Evolutionary conservation across 2,888 invertebrate species (phyloP).

Genomic region (Uropetala carovei): DNA sequence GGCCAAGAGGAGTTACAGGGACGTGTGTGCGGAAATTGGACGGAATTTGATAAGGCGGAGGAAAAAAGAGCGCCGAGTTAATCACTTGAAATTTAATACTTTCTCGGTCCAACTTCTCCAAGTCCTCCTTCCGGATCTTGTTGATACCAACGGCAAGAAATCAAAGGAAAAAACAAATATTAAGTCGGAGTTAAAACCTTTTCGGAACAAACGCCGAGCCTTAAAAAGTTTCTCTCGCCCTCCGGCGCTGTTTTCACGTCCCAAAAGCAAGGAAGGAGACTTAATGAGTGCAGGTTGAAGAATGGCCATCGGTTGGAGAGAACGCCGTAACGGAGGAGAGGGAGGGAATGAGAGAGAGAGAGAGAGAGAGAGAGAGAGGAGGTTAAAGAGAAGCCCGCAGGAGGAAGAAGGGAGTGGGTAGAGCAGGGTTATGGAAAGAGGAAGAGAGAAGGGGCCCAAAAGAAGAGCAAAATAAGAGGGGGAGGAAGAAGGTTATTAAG

Average conservation of each 20-base stretch:
- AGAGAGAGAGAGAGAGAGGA: background rate
- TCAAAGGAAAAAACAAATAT: constrained; percentile 44
- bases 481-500: too few relatives aligned
- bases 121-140: background rate
- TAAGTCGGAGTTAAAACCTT: background rate
- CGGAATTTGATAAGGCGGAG: background rate
- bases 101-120: background rate
- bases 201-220: too few relatives aligned
- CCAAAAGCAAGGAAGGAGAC: background rate
- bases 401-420: too few relatives aligned
- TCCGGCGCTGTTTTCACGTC: too few relatives aligned
- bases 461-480: too few relatives aligned
- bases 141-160: constrained; percentile 43
- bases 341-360: background rate
- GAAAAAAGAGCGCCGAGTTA: background rate
- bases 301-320: constrained; percentile 4
- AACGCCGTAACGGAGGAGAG: background rate
- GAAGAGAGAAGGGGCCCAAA: too few relatives aligned
- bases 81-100: constrained; percentile 36
- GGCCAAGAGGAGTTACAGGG: background rate
- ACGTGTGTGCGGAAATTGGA: too few relatives aligned
- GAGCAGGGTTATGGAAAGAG: too few relatives aligned
- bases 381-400: background rate
- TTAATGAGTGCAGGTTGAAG: constrained; percentile 9
- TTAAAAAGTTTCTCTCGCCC: too few relatives aligned